Percentiles rank a stretch among this genome's conserved stretches.
phyloP scores from a whole-genome alignment of 1,140 invertebrate species.

The Thaumetopoea pityocampa region DNA sequence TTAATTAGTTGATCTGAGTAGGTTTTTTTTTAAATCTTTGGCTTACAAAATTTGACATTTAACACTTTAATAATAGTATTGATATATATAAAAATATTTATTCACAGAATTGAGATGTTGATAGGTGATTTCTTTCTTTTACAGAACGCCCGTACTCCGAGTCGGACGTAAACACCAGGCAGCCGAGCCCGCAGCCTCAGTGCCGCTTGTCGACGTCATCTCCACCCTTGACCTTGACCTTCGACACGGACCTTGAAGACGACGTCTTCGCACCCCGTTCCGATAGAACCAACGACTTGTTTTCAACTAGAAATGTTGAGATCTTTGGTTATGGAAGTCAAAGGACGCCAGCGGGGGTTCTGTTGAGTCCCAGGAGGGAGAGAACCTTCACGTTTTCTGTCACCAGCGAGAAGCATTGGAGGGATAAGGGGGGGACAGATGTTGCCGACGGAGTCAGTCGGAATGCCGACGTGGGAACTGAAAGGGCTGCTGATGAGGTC shows the following conservation, averaged over 20 bases:
- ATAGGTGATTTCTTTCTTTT: constrained; percentile 24
- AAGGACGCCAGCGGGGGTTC: constrained; percentile 54
- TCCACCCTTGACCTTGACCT: constrained; percentile 46
- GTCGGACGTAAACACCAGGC: constrained; percentile 50
- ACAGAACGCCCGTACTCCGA: constrained; percentile 63
- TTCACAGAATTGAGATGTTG: too few relatives aligned
- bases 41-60: too few relatives aligned
- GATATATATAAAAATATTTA: too few relatives aligned
- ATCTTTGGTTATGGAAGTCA: constrained; percentile 55
- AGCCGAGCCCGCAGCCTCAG: constrained; percentile 25
- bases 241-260: constrained; percentile 57
- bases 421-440: constrained; percentile 66
- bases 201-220: constrained; percentile 54
- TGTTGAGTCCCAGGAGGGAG: constrained; percentile 57
- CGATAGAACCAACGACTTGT: constrained; percentile 52
- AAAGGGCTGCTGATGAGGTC: constrained; percentile 50
- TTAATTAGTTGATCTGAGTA: too few relatives aligned
- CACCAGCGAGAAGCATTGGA: constrained; percentile 61
- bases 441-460: constrained; percentile 44
- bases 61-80: too few relatives aligned
- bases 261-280: constrained; percentile 57
- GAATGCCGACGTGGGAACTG: not conserved
- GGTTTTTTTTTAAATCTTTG: too few relatives aligned
- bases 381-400: constrained; percentile 56
- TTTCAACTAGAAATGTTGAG: constrained; percentile 54